Base-by-base conservation (phyloP, 2,113 vertebrate genomes). In the Vulpes lagopus region DNA sequence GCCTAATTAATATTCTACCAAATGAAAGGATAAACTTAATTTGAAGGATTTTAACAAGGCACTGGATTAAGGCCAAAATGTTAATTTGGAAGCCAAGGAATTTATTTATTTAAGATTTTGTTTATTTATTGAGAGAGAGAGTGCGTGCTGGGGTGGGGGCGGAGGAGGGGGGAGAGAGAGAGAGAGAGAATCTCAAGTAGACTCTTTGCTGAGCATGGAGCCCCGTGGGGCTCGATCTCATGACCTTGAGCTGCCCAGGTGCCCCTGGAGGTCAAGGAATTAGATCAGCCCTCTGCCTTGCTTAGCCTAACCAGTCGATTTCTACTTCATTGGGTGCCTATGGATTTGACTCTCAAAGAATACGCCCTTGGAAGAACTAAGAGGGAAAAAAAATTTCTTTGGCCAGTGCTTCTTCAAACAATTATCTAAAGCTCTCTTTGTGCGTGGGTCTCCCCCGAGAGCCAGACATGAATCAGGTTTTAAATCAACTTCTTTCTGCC, bases 81-180 rank as follows among this genome's bases (percentile, higher is more conserved):
- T 81, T 90, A 93, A 96, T 93, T 60, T 81, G 80, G 53, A 92
- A 14, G n/a, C 27, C 27, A 82, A 53, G 19, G 73, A 11, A 65
- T 86, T 73, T 20, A 43, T 15, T 65, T 69, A n/a, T 69, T 67
- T 17, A n/a, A 69, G 16, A 69, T 35, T 35, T n/a, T 69, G 10
- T 60, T 9, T 60, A 60, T 35, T 35, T 69, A 35, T 69, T 69
- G n/a, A 38, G 38, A 38, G 67, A 69, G 55, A 57, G 65, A 67
- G 30, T 30, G 30, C 1, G 65, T 69, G 8, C 7, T 16, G 35
- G 32, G 8, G 3, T 7, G 67, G 67, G 67, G 2, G 59, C 8
- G 32, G n/a, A n/a, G 32, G 14, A 19, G 67, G 20, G 67, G 67
- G 17, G 32, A 69, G 32, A 35, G 20, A n/a, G 32, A 69, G 67